Evolutionary conservation across 2,888 invertebrate species (phyloP).

Genomic region (Melangyna quadrimaculata): DNA sequence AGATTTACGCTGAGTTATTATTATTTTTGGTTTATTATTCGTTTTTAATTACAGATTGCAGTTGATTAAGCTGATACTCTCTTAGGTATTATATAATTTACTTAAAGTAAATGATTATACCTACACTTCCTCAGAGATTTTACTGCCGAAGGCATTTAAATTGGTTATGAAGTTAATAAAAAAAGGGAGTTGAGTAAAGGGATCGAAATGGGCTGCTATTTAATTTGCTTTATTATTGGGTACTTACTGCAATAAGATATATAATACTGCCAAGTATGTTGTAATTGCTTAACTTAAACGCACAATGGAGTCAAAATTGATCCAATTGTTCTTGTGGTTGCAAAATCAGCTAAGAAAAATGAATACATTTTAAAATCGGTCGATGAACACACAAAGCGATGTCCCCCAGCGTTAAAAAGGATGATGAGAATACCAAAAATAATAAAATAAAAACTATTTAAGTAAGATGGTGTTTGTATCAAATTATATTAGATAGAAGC

Average conservation of each 20-base stretch:
- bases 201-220: background rate
- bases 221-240: background rate
- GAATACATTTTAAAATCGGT: too few species aligned
- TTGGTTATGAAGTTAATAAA: background rate
- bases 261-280: background rate
- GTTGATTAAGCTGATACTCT: background rate
- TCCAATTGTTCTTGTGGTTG: too few species aligned
- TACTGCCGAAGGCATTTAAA: background rate
- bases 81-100: background rate
- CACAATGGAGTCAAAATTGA: background rate
- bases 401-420: too few species aligned
- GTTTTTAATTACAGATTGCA: background rate
- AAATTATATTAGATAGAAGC: too few species aligned
- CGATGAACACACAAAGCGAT: too few species aligned
- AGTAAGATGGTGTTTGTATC: too few species aligned
- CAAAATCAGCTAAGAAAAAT: too few species aligned
- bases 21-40: constrained; percentile 13
- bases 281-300: too few species aligned
- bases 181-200: background rate
- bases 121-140: background rate
- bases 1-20: background rate
- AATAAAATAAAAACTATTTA: too few species aligned
- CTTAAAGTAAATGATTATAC: background rate
- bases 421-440: too few species aligned
- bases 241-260: background rate